A percentile compares a stretch with the other conserved stretches of the same genome.
These are phyloP conservation scores for Spinibarbus caldwelli DNA, from an alignment of 2,797 vertebrate species.

Conservation along the genomic window DNA sequence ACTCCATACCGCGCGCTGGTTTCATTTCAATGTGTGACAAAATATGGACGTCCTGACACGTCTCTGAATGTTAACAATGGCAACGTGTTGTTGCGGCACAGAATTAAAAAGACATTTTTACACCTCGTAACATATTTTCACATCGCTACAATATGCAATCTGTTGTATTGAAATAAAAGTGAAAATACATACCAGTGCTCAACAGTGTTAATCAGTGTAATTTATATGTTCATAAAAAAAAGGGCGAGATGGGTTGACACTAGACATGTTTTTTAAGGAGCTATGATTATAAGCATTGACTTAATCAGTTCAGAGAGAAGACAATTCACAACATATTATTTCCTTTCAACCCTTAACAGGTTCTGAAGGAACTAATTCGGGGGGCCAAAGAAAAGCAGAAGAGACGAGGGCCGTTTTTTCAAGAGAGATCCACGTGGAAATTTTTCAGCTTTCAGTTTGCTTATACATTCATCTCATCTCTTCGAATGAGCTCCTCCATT, in stretches of 20 bases:
- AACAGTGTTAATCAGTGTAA: slow-evolving; percentile 77
- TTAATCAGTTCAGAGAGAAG: slow-evolving; percentile 69
- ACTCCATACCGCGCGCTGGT: slow-evolving; percentile 65
- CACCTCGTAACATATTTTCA: slow-evolving; percentile 75
- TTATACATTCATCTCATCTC: slow-evolving; percentile 58
- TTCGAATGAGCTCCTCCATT: slow-evolving; percentile 65
- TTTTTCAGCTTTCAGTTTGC: slow-evolving; percentile 58
- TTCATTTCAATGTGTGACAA: slow-evolving; percentile 77
- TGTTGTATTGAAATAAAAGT: slow-evolving; percentile 76
- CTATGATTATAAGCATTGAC: slow-evolving; percentile 69
- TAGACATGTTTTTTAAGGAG: slow-evolving; percentile 67
- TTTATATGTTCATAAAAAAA: slow-evolving; percentile 73
- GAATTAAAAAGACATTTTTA: slow-evolving; percentile 78
- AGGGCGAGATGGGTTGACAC: slow-evolving; percentile 64
- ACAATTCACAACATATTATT: slow-evolving; percentile 70
- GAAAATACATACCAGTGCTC: slow-evolving; percentile 68
- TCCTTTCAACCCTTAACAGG: slow-evolving; percentile 67
- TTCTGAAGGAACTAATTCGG: slow-evolving; percentile 67
- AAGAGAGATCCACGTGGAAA: slow-evolving; percentile 52
- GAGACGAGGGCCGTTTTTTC: slow-evolving; percentile 55
- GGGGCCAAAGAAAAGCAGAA: slow-evolving; percentile 61
- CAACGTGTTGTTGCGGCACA: slow-evolving; percentile 67
- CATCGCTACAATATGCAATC: slow-evolving; percentile 75
- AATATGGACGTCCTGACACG: slow-evolving; percentile 75
- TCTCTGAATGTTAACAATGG: slow-evolving; percentile 78